Percentiles rank a stretch among this genome's conserved stretches.
phyloP scores from a whole-genome alignment of 2,797 vertebrate species.

The Hypotaenidia philippensis region DNA sequence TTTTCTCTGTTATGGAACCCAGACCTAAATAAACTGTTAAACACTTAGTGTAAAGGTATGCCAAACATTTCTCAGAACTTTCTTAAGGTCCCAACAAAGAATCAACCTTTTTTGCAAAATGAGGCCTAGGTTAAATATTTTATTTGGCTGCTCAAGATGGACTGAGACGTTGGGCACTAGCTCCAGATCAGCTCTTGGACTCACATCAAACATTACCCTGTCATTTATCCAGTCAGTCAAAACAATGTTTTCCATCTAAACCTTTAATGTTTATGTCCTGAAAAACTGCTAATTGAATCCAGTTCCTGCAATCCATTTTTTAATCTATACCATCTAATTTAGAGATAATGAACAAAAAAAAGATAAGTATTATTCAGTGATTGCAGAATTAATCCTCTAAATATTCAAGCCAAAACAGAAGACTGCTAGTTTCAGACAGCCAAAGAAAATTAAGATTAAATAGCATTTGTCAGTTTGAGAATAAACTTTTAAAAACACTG shows the following conservation, averaged over 20 bases:
- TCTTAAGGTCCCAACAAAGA: slow-evolving; percentile 82
- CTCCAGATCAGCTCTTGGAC: slow-evolving; percentile 82
- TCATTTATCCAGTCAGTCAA: slow-evolving; percentile 86
- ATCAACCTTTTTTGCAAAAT: slow-evolving; percentile 78
- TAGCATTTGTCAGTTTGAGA: slow-evolving; percentile 52
- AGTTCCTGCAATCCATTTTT: slow-evolving; percentile 78
- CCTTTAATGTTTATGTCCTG: slow-evolving; percentile 82
- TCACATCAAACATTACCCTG: slow-evolving; percentile 82
- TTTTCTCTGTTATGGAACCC: slow-evolving; percentile 75
- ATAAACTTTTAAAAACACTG: slow-evolving; percentile 55
- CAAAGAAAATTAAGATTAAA: slow-evolving; percentile 67
- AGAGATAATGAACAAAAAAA: slow-evolving; percentile 72
- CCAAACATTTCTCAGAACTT: slow-evolving; percentile 81
- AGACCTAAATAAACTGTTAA: slow-evolving; percentile 82
- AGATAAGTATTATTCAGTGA: slow-evolving; percentile 22
- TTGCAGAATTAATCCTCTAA: slow-evolving; percentile 63
- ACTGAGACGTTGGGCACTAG: slow-evolving; percentile 80
- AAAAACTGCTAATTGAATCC: slow-evolving; percentile 84
- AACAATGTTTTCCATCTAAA: slow-evolving; percentile 85
- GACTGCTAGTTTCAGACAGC: slow-evolving; percentile 54
- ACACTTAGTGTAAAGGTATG: slow-evolving; percentile 83
- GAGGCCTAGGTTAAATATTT: slow-evolving; percentile 85
- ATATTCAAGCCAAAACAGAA: slow-evolving; percentile 71
- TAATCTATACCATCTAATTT: slow-evolving; percentile 78
- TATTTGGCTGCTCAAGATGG: slow-evolving; percentile 83